These are phyloP conservation scores for Chouioia cunea DNA, from an alignment of 2,888 invertebrate genomes.

Conservation along the genomic window DNA sequence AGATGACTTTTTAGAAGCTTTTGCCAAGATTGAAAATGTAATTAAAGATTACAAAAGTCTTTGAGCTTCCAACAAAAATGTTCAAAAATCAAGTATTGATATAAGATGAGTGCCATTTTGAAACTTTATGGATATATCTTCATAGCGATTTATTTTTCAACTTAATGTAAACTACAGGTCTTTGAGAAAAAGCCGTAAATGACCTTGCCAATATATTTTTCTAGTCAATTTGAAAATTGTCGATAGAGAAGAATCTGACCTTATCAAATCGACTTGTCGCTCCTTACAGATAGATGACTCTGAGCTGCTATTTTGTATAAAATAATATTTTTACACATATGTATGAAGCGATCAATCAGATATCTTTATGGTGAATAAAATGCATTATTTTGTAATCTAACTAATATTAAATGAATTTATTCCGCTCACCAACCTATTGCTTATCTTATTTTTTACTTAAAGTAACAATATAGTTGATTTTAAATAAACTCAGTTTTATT, in stretches of 20 bases:
- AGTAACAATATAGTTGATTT: no score
- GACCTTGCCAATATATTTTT: constrained; percentile 42
- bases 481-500: no score
- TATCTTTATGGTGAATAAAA: constrained; percentile 1
- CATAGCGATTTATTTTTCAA: constrained; percentile 14
- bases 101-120: constrained; percentile 24
- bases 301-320: constrained; percentile 14
- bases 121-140: constrained; percentile 31
- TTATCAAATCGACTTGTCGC: constrained; percentile 18
- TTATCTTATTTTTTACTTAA: no score
- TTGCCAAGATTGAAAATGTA: constrained; percentile 69
- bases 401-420: no score
- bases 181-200: constrained; percentile 19
- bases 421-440: no score
- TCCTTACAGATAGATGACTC: constrained; percentile 42
- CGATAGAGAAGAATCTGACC: constrained; percentile 33
- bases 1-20: constrained; percentile 69
- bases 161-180: constrained; percentile 23
- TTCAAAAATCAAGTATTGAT: constrained; percentile 7
- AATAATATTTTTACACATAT: constrained; percentile 2
- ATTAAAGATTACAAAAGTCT: constrained; percentile 67
- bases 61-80: constrained; percentile 32
- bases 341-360: constrained; percentile 8
- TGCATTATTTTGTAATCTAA: background rate
- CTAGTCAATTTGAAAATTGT: constrained; percentile 47